A percentile compares a stretch with the other conserved stretches of the same genome.
These are phyloP conservation scores for Escarpia spicata DNA, from an alignment of 2,888 invertebrate genomes.

Conservation along the genomic window DNA sequence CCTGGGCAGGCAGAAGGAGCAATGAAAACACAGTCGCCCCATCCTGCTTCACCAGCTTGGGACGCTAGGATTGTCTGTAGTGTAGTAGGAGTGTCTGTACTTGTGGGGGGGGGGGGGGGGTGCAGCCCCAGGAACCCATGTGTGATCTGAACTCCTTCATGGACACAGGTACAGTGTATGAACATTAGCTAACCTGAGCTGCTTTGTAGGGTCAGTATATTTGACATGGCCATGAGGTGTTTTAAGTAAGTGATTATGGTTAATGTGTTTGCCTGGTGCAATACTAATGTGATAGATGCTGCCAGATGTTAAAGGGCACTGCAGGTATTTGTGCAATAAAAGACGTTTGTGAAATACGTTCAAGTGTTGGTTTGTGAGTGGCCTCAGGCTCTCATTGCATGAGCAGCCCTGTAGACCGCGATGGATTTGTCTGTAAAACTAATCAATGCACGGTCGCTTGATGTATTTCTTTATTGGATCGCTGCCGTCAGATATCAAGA, in stretches of 20 bases:
- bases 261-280: background rate
- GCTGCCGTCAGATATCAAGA: conserved; percentile 10
- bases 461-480: conserved; percentile 1
- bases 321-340: background rate
- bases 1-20: background rate
- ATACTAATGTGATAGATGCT: background rate
- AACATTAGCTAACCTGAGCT: background rate
- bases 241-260: background rate
- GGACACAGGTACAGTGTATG: background rate
- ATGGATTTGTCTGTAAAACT: conserved; percentile 1
- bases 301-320: background rate
- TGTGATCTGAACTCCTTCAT: background rate
- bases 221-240: background rate
- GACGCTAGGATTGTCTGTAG: too few relatives aligned
- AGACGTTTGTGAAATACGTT: background rate
- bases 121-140: too few relatives aligned
- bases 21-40: background rate
- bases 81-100: too few relatives aligned
- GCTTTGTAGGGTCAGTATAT: background rate
- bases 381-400: background rate
- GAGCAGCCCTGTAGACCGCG: background rate
- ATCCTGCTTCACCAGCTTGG: background rate
- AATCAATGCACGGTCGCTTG: background rate
- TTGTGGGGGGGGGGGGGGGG: too few relatives aligned
- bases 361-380: background rate